Evolutionary conservation across 2,888 invertebrate genomes (phyloP).

Genomic region (Hemithea aestivaria): DNA sequence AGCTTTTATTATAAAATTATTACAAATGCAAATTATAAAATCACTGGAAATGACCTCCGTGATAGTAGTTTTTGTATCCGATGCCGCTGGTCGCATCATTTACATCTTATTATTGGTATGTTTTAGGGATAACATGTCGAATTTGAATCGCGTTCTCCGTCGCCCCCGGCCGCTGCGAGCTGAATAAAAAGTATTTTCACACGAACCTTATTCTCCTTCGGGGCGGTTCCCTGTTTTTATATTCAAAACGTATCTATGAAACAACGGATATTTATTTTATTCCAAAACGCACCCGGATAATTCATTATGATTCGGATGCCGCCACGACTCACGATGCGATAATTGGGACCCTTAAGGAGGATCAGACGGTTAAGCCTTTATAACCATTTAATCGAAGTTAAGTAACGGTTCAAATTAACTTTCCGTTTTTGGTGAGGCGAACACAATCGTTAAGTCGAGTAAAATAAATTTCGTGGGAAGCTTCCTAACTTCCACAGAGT

Average conservation of each 20-base stretch:
- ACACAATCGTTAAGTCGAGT: conserved; percentile 69
- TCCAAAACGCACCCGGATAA: conserved; percentile 31
- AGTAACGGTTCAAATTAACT: conserved; percentile 56
- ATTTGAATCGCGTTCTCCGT: conserved; percentile 58
- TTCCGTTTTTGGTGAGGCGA: conserved; percentile 59
- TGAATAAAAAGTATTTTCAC: conserved; percentile 65
- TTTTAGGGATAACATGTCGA: conserved; percentile 67
- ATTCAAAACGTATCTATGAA: conserved; percentile 43
- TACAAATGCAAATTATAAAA: conserved; percentile 60
- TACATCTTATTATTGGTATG: conserved; percentile 69
- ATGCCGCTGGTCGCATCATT: conserved; percentile 60
- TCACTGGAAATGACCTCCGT: conserved; percentile 58
- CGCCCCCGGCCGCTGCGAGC: conserved; percentile 46
- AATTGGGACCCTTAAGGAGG: conserved; percentile 38
- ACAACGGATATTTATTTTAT: conserved; percentile 35
- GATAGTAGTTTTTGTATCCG: conserved; percentile 53
- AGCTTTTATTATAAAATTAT: conserved; percentile 71
- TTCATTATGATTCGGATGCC: conserved; percentile 13
- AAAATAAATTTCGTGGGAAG: conserved; percentile 72
- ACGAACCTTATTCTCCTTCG: conserved; percentile 37
- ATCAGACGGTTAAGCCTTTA: conserved; percentile 44
- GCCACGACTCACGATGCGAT: conserved; percentile 16
- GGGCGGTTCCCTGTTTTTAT: conserved; percentile 31
- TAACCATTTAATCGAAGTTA: conserved; percentile 56
- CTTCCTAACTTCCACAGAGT: conserved; percentile 52